phyloP scores from a whole-genome alignment of 1,140 invertebrate genomes.

The Steinernema khuongi region DNA sequence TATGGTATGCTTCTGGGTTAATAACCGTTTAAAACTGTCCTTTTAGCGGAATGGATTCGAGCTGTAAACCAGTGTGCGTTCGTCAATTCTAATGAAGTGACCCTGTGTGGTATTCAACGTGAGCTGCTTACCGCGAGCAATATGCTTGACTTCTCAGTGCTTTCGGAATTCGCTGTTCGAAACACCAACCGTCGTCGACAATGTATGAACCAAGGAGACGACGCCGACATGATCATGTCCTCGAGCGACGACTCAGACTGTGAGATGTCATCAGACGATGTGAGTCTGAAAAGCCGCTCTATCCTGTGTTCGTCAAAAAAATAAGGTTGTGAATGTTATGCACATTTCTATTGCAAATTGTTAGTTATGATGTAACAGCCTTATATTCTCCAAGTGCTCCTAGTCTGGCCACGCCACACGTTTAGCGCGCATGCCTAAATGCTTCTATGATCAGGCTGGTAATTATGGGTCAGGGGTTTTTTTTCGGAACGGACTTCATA shows the following conservation, averaged over 20 bases:
- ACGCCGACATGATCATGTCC: not conserved
- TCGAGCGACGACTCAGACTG: constrained; percentile 3
- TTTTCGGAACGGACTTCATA: too few relatives aligned
- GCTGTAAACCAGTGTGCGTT: constrained; percentile 4
- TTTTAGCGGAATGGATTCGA: constrained; percentile 9
- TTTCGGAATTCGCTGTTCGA: not conserved
- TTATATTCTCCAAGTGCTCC: not conserved
- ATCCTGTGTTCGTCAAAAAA: not conserved
- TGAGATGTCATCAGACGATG: not conserved
- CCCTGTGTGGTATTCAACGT: not conserved
- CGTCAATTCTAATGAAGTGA: constrained; percentile 3
- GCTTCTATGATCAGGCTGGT: not conserved
- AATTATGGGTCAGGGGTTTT: constrained; percentile 3
- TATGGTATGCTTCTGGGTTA: not conserved
- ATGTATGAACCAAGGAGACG: not conserved
- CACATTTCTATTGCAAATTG: not conserved
- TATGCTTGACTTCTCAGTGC: constrained; percentile 1
- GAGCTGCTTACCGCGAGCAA: not conserved
- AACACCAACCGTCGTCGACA: not conserved
- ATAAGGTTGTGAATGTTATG: not conserved
- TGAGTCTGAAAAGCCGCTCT: not conserved
- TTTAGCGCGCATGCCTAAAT: not conserved
- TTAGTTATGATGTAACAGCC: not conserved
- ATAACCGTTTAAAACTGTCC: not conserved
- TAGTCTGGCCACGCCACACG: not conserved